Percentiles rank a stretch among this genome's conserved stretches.
Conservation (phyloP, 1,140 invertebrate species). For the Drosophila kohkoa region DNA sequence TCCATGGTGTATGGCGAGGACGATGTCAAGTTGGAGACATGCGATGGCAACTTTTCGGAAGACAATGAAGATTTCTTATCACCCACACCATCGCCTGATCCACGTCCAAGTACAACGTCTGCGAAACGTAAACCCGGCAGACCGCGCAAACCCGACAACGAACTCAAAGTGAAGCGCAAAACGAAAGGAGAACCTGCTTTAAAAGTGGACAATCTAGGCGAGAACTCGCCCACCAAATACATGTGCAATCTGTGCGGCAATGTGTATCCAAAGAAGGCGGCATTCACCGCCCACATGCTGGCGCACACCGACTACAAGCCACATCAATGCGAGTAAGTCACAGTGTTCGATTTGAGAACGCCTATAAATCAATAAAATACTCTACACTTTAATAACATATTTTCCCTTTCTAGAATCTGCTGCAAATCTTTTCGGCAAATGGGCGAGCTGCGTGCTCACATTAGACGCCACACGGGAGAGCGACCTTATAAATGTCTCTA, state of each 20-base stretch:
- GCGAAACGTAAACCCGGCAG: conserved; percentile 47
- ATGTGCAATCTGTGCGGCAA: conserved; percentile 74
- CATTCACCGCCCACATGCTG: conserved; percentile 67
- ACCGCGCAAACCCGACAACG: conserved; percentile 58
- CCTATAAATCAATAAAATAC: neutral
- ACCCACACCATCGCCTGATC: conserved; percentile 40
- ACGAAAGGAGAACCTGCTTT: conserved; percentile 3
- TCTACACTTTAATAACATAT: no score
- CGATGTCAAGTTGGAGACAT: conserved; percentile 17
- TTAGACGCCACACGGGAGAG: conserved; percentile 75
- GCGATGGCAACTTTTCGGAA: conserved; percentile 36
- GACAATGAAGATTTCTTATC: conserved; percentile 51
- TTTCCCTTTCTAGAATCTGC: conserved; percentile 58
- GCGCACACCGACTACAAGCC: conserved; percentile 72
- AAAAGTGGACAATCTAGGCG: neutral
- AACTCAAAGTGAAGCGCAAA: conserved; percentile 57
- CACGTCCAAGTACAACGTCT: neutral
- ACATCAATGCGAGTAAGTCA: conserved; percentile 78
- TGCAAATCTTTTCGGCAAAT: conserved; percentile 73
- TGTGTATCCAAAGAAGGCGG: conserved; percentile 61
- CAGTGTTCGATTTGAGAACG: no score
- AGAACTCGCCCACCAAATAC: conserved; percentile 16
- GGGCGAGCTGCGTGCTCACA: conserved; percentile 74
- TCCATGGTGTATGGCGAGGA: conserved; percentile 18
- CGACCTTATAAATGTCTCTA: conserved; percentile 75